phyloP scores from a whole-genome alignment of 2,797 vertebrate genomes.

The Lateolabrax maculatus region DNA sequence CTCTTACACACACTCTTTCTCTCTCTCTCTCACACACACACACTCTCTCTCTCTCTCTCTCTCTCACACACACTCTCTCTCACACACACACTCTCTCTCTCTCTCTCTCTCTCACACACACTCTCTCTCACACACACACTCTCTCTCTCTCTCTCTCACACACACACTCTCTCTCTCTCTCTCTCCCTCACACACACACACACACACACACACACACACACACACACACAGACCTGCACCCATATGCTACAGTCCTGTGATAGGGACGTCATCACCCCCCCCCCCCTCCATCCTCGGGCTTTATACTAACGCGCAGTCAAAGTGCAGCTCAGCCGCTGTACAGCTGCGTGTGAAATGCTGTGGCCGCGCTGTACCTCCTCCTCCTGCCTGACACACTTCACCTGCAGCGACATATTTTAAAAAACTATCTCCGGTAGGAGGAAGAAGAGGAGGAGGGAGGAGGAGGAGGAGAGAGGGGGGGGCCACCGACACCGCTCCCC shows the following conservation, averaged over 20 bases:
- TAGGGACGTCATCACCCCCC: constrained; percentile 67
- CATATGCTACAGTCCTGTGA: constrained; percentile 59
- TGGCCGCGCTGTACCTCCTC: background rate
- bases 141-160: too few species aligned
- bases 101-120: too few species aligned
- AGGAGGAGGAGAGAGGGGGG: too few species aligned
- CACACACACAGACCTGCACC: constrained; percentile 29
- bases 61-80: too few species aligned
- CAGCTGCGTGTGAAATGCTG: background rate
- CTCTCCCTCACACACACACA: too few species aligned
- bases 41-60: too few species aligned
- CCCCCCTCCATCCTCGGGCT: constrained; percentile 40
- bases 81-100: too few species aligned
- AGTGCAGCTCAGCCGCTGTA: constrained; percentile 14
- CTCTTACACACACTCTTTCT: too few species aligned
- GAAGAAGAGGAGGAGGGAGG: too few species aligned
- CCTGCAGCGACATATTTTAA: background rate
- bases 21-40: too few species aligned
- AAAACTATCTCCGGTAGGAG: constrained; percentile 9
- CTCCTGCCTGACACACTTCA: background rate
- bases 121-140: too few species aligned
- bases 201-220: constrained; percentile 7
- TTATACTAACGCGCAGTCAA: constrained; percentile 33
- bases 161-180: too few species aligned
- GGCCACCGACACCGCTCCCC: constrained; percentile 1